Base-by-base conservation (phyloP, 1,140 invertebrate species). In the Diabrotica undecimpunctata region DNA sequence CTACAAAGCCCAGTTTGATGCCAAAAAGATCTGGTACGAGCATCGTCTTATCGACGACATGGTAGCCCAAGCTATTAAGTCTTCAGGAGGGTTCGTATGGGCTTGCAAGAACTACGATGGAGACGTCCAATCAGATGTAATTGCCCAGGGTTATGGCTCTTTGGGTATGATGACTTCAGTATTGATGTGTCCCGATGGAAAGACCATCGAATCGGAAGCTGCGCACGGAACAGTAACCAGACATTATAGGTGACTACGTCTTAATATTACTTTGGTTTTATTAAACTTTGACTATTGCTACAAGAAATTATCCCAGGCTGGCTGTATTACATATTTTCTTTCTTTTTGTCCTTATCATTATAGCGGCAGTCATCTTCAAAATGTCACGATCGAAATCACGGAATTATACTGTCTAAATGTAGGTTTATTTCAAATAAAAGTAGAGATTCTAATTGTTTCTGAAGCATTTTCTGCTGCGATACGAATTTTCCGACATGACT, bases 21-120 rank as follows among this genome's bases (percentile, higher is more conserved):
- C 84, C 7, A 83, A 83, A 10, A 88, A 88, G 56, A 94, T 95
- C 69, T 94, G 90, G 90, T 95, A 96, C 78, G 94, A 96, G 79
- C 94, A 96, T 79, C 83, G 94, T n/a, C 81, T 95, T 35, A 95
- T 95, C 74, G 94, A 96, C 78, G 94, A 96, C 75, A 95, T 94
- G 92, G 93, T 96, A 25, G 94, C 94, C 8, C 93, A 95, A 79
- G 89, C 86, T 7, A 81, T 96, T 55, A 96, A 96, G 80, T 89
- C 90, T 14, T 86, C 85, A 50, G 68, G 93, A 61, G 91, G 91
- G n/a, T 95, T 95, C 80, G 89, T 95, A 2, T 95, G 93, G 93
- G 89, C 93, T 7, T 95, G 93, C 80, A 95, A 95, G 79, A 95
- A 95, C 77, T 95, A 95, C 77, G 93, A 95, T 75, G 93, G 93